Conservation (phyloP, 2,113 vertebrate species). For the Acrocephalus kingi region DNA sequence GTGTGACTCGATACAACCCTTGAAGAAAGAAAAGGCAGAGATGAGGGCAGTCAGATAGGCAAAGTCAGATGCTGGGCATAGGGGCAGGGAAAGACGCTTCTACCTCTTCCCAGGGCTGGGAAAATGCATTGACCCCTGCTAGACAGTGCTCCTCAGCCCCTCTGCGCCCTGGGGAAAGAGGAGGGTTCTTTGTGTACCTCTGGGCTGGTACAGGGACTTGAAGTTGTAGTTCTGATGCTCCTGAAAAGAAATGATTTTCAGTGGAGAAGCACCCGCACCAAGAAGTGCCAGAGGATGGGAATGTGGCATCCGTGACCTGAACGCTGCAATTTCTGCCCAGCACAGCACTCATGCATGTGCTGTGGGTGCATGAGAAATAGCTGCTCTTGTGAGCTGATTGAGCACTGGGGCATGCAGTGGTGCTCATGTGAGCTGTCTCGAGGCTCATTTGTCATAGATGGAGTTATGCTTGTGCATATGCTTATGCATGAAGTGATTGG, state of each 20-base stretch:
- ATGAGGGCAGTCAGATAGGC: not conserved
- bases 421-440: fast-evolving
- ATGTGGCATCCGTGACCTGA: not conserved
- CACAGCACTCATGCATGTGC: not conserved
- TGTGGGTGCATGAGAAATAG: not conserved
- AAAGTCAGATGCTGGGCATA: not conserved
- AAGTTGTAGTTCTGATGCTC: not conserved
- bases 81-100: not conserved
- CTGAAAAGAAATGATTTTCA: not conserved
- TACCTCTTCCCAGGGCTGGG: not conserved
- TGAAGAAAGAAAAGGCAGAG: not conserved
- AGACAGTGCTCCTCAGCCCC: not conserved
- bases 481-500: not conserved
- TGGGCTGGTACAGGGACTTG: not conserved
- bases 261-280: not conserved
- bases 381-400: not conserved
- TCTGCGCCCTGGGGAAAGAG: not conserved
- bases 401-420: not conserved
- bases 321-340: not conserved
- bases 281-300: not conserved
- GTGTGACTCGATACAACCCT: not conserved
- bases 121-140: not conserved
- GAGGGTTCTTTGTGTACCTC: not conserved
- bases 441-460: not conserved
- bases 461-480: not conserved